Evolutionary conservation across 2,797 vertebrate species (phyloP).

Genomic region (Mus spretus): DNA sequence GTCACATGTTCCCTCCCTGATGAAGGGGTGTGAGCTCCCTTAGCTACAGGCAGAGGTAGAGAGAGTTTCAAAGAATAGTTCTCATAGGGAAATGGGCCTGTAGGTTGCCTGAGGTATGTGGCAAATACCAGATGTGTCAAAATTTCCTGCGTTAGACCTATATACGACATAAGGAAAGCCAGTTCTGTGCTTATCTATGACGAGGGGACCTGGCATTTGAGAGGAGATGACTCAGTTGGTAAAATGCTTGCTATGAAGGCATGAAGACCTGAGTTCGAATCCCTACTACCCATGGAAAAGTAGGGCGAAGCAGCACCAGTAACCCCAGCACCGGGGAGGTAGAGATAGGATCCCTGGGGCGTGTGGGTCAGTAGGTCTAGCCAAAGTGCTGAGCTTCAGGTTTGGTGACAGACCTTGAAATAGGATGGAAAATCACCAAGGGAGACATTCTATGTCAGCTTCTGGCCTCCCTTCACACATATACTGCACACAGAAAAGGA

Average conservation of each 20-base stretch:
- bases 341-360: too few relatives aligned
- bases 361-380: not conserved
- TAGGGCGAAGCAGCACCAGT: too few relatives aligned
- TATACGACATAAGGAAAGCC: not conserved
- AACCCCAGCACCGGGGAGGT: too few relatives aligned
- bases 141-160: not conserved
- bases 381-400: not conserved
- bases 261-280: not conserved
- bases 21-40: not conserved
- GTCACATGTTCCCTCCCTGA: not conserved
- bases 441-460: not conserved
- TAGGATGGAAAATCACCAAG: not conserved
- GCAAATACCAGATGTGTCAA: not conserved
- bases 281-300: not conserved
- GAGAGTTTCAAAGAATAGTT: not conserved
- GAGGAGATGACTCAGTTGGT: not conserved
- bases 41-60: not conserved
- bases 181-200: not conserved
- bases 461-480: not conserved
- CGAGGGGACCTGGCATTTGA: not conserved
- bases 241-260: not conserved
- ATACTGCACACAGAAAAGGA: not conserved
- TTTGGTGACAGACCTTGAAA: not conserved
- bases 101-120: not conserved
- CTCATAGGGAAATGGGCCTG: not conserved